These are phyloP conservation scores for Vollenhovia emeryi DNA, from an alignment of 1,140 invertebrate genomes.

Conservation along the genomic window DNA sequence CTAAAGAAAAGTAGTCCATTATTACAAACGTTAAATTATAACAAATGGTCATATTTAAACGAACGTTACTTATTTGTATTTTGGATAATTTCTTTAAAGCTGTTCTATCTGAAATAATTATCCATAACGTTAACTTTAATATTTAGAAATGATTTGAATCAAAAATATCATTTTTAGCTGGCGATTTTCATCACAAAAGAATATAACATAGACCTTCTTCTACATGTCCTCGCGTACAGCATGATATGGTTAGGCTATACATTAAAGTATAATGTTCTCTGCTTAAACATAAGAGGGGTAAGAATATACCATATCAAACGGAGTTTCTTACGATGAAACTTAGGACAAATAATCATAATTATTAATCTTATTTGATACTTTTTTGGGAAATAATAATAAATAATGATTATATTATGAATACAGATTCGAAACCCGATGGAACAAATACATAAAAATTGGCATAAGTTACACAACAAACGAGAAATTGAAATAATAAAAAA, in stretches of 20 bases:
- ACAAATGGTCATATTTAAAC: not conserved
- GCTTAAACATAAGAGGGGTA: not conserved
- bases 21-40: not conserved
- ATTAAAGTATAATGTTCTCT: constrained; percentile 36
- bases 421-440: constrained; percentile 3
- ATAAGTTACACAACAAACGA: not conserved
- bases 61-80: not conserved
- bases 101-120: not conserved
- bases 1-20: not conserved
- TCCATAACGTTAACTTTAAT: not conserved
- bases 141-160: not conserved
- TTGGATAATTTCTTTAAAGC: not conserved
- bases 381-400: not conserved
- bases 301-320: not conserved
- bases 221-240: not conserved
- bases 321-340: not conserved
- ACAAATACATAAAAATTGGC: not conserved
- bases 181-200: constrained; percentile 18
- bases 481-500: constrained; percentile 47
- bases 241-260: not conserved
- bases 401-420: not conserved
- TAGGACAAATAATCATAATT: not conserved
- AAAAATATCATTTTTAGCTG: constrained; percentile 24
- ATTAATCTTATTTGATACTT: not conserved
- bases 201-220: not conserved